phyloP scores from a whole-genome alignment of 2,797 vertebrate genomes.

The Botia kubotai region DNA sequence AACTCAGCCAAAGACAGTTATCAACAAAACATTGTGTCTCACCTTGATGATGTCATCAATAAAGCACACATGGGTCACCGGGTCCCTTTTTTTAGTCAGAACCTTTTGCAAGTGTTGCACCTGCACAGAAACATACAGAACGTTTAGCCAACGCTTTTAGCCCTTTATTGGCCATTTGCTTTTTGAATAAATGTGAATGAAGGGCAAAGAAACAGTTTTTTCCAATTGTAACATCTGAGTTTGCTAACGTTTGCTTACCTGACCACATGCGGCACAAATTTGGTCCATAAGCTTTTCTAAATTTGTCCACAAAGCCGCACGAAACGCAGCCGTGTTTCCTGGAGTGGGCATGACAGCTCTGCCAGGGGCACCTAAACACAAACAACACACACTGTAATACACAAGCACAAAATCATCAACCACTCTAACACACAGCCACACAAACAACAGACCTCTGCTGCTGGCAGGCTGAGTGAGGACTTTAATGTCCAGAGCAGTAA shows the following conservation, averaged over 20 bases:
- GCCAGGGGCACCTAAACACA: slow-evolving; percentile 84
- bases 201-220: too few species aligned
- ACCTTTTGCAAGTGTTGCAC: slow-evolving; percentile 98
- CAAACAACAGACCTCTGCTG: slow-evolving; percentile 77
- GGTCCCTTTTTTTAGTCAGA: slow-evolving; percentile 93
- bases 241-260: slow-evolving; percentile 64
- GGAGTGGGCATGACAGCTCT: slow-evolving; percentile 91
- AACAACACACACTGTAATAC: background rate
- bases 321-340: slow-evolving; percentile 93
- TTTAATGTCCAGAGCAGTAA: slow-evolving; percentile 89
- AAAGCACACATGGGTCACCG: slow-evolving; percentile 94
- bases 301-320: slow-evolving; percentile 96
- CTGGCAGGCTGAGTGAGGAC: slow-evolving; percentile 86
- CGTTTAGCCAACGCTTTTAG: background rate
- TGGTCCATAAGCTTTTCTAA: slow-evolving; percentile 98
- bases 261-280: slow-evolving; percentile 89
- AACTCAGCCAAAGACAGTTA: background rate
- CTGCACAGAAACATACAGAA: slow-evolving; percentile 66
- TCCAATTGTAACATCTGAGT: too few species aligned
- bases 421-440: background rate
- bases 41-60: slow-evolving; percentile 97
- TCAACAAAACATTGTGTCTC: slow-evolving; percentile 47
- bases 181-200: too few species aligned
- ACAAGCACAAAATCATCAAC: background rate
- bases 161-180: too few species aligned